Conservation (phyloP, 1,140 invertebrate genomes). For the Brachystomella parvula region DNA sequence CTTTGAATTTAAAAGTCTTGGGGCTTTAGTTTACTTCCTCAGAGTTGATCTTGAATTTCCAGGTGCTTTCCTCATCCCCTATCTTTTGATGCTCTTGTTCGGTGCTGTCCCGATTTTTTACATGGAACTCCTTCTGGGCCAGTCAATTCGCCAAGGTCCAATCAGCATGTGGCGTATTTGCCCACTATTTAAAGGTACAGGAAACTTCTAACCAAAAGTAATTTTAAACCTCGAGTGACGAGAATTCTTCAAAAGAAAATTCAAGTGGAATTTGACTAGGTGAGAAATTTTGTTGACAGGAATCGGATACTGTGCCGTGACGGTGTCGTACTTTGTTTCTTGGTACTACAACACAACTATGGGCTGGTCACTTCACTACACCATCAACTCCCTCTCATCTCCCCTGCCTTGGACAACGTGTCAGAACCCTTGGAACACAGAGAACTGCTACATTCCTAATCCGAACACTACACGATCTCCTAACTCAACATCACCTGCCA, state of each 20-base stretch:
- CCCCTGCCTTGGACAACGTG: conserved; percentile 78
- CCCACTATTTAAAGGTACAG: conserved; percentile 89
- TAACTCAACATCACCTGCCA: conserved; percentile 50
- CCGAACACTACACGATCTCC: conserved; percentile 46
- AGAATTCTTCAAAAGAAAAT: background rate
- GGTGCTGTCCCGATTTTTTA: conserved; percentile 83
- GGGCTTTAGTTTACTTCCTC: too few relatives aligned
- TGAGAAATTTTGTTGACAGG: conserved; percentile 50
- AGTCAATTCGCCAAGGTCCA: conserved; percentile 72
- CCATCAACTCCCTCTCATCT: conserved; percentile 59
- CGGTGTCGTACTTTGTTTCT: conserved; percentile 80
- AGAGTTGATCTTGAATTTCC: conserved; percentile 38
- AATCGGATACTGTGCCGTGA: conserved; percentile 70
- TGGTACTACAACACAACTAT: conserved; percentile 92
- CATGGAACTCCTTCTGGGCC: conserved; percentile 77
- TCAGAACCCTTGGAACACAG: conserved; percentile 79
- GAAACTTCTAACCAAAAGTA: too few relatives aligned
- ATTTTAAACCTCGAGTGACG: background rate
- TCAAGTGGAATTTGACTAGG: background rate
- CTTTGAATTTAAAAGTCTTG: too few relatives aligned
- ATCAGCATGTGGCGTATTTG: conserved; percentile 73
- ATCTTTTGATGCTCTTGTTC: conserved; percentile 62
- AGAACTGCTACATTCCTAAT: conserved; percentile 55
- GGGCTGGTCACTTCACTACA: conserved; percentile 81
- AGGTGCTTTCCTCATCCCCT: conserved; percentile 71